Conservation (phyloP, 2,888 invertebrate genomes). For the Hirtodrosophila duncani region DNA sequence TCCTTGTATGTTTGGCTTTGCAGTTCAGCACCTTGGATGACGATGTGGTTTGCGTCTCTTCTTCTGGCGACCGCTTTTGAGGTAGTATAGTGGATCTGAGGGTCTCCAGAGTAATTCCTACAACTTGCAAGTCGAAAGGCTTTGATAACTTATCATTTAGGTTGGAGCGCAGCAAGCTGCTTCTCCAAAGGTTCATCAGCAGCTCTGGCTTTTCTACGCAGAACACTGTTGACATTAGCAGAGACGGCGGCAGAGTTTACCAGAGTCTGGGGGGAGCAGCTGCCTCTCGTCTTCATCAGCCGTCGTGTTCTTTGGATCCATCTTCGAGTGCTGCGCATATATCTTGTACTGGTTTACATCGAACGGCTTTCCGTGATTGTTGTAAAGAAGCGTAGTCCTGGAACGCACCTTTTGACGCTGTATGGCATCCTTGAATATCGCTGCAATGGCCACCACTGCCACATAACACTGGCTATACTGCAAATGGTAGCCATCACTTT, state of each 20-base stretch:
- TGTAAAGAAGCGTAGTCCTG: slow-evolving; percentile 27
- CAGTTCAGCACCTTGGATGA: no score
- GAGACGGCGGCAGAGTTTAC: no score
- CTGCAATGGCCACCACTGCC: slow-evolving; percentile 44
- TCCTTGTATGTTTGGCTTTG: no score
- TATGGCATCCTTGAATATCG: slow-evolving; percentile 5
- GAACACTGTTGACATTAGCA: no score
- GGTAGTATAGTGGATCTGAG: no score
- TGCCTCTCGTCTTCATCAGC: no score
- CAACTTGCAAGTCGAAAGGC: slow-evolving; percentile 21
- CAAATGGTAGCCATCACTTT: slow-evolving; percentile 50
- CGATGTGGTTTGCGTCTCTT: no score
- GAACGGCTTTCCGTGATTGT: slow-evolving; percentile 32
- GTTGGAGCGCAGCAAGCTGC: background rate
- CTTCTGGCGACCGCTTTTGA: no score
- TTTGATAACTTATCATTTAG: slow-evolving; percentile 3
- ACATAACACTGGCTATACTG: slow-evolving; percentile 38
- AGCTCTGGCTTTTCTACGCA: no score
- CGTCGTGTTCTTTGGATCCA: no score
- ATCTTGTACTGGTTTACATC: slow-evolving; percentile 23
- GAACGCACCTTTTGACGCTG: slow-evolving; percentile 29
- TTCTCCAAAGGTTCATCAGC: slow-evolving; percentile 37
- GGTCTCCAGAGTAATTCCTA: slow-evolving; percentile 3
- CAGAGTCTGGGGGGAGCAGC: no score
- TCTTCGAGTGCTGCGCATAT: slow-evolving; percentile 31